phyloP scores from a whole-genome alignment of 1,140 invertebrate species.

The Eulimnadia texana region DNA sequence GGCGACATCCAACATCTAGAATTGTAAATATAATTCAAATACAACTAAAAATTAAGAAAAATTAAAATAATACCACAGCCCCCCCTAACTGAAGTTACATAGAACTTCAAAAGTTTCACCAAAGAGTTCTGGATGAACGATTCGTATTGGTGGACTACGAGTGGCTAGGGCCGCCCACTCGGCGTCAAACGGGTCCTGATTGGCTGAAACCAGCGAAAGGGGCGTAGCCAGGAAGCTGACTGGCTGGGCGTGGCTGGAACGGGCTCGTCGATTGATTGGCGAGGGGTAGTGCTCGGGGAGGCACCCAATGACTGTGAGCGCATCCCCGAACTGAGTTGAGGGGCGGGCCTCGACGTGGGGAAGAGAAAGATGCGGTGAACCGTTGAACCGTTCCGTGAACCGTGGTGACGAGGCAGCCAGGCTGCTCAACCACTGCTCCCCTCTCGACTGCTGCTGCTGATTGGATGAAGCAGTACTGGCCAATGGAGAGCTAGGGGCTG shows the following conservation, averaged over 20 bases:
- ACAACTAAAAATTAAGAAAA: too few species aligned
- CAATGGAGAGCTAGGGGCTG: slow-evolving; percentile 19
- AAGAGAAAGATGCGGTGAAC: background rate
- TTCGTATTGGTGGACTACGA: slow-evolving; percentile 29
- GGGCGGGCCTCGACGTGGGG: slow-evolving; percentile 10
- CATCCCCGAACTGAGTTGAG: slow-evolving; percentile 16
- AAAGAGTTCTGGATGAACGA: slow-evolving; percentile 32
- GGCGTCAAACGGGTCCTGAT: slow-evolving; percentile 74
- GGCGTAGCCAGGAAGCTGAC: too few species aligned
- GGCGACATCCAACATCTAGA: too few species aligned
- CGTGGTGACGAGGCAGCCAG: slow-evolving; percentile 35
- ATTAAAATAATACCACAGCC: too few species aligned
- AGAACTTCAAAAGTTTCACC: slow-evolving; percentile 41
- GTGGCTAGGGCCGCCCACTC: slow-evolving; percentile 56
- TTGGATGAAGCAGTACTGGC: slow-evolving; percentile 21
- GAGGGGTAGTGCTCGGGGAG: too few species aligned
- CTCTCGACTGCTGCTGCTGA: slow-evolving; percentile 32
- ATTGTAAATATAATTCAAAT: too few species aligned
- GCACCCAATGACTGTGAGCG: slow-evolving; percentile 20
- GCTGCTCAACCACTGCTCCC: slow-evolving; percentile 61
- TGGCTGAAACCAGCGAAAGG: too few species aligned
- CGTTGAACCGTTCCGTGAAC: slow-evolving; percentile 30
- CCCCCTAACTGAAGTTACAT: too few species aligned
- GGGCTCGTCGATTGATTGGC: too few species aligned
- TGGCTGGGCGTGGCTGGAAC: too few species aligned